Base-by-base conservation (phyloP, 2,797 vertebrate genomes). In the Takifugu ocellatus region DNA sequence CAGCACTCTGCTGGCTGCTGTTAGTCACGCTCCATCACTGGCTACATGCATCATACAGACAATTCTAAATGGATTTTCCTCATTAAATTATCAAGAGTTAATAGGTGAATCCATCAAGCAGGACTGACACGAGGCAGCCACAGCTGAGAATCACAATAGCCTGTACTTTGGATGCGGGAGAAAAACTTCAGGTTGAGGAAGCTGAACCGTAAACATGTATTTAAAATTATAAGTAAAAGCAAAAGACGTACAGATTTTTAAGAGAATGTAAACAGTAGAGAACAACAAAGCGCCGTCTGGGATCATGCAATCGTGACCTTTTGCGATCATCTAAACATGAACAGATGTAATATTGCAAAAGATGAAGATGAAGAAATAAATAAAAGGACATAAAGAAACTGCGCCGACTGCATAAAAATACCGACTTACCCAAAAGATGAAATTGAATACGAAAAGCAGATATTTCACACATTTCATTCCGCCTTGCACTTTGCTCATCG, bases 401-500 rank as follows among this genome's bases (percentile, higher is more conserved):
- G 25, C 1, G 21, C 12, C 27, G 25, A 43, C 1, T 17, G 45
- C 65, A 31, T 33, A 33, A 1, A 5, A 33, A 33, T 33, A 10
- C 31, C 31, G 59, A 89, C 96, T 96, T 84, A 98, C 96, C 96
- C 95, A 96, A 76, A 97, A 97, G 72, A 94, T 93, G 88, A 96
- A 93, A 91, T 97, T 98, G 92, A 97, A 97, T 24, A 92, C 77
- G 80, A 96, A 94, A 6, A 98, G 93, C 76, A 97, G 91, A 83
- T 95, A 95, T 91, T 97, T 98, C 81, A 97, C 85, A 82, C 94
- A 97, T 81, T 93, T 94, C 93, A 96, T 94, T 63, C 90, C 91
- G 44, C 92, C 93, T 74, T 90, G 91, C 63, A 92, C 93, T 87
- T 93, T 92, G 79, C 94, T 79, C 95, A 97, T 96, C 65, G 46